These are phyloP conservation scores for Tichodroma muraria DNA, from an alignment of 2,113 vertebrate genomes.

Conservation along the genomic window DNA sequence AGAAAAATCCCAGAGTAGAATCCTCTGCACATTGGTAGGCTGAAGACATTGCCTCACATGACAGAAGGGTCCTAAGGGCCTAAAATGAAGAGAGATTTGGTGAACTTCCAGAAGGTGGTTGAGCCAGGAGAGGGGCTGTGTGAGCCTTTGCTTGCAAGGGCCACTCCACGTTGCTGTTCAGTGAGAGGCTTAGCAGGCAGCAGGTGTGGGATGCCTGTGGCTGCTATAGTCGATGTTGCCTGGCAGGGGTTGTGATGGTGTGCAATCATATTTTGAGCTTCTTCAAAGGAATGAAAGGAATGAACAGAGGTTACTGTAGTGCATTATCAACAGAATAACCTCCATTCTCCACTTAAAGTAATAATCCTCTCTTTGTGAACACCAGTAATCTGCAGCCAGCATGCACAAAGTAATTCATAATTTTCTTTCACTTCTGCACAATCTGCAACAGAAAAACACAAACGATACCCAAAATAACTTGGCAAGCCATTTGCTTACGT, in stretches of 20 bases:
- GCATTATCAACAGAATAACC: slow-evolving; percentile 16
- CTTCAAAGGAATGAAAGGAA: slow-evolving; percentile 66
- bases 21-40: neutral
- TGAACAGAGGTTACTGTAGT: slow-evolving; percentile 41
- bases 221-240: neutral
- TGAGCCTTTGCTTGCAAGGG: slow-evolving; percentile 12
- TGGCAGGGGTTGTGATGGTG: slow-evolving; percentile 29
- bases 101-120: neutral
- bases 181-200: neutral
- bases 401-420: neutral
- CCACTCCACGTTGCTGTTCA: neutral
- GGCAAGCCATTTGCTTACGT: neutral
- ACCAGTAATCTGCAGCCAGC: slow-evolving; percentile 7
- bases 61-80: neutral
- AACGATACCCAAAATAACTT: neutral
- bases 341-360: slow-evolving; percentile 17
- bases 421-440: slow-evolving; percentile 32
- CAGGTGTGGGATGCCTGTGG: slow-evolving; percentile 52
- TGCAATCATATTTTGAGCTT: neutral
- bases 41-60: neutral
- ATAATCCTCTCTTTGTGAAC: slow-evolving; percentile 53
- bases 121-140: slow-evolving; percentile 23
- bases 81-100: neutral
- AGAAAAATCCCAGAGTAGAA: neutral
- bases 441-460: slow-evolving; percentile 5